A percentile compares a stretch with the other conserved stretches of the same genome.
These are phyloP conservation scores for Vireo altiloquus DNA, from an alignment of 2,113 vertebrate species.

Conservation along the genomic window DNA sequence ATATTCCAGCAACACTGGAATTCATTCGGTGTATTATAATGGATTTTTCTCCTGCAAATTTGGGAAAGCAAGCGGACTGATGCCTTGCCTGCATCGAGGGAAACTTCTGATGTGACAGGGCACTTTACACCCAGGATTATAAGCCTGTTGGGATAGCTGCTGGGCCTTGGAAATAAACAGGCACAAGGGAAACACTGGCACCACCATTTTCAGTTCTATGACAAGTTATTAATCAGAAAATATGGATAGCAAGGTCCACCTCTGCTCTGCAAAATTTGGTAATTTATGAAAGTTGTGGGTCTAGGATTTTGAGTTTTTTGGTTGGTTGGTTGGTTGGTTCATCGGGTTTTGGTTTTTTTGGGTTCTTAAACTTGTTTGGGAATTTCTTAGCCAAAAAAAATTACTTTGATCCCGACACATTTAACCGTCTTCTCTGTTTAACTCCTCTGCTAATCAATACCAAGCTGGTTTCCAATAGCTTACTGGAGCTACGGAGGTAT, in stretches of 20 bases:
- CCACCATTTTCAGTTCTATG: neutral
- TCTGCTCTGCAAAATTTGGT: neutral
- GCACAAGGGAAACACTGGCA: neutral
- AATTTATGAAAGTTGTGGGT: neutral
- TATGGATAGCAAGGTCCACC: neutral
- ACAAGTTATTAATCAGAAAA: neutral
- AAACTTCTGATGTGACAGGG: neutral
- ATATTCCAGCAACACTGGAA: neutral
- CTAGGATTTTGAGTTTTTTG: neutral
- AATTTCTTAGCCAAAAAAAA: neutral
- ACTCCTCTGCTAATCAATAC: neutral
- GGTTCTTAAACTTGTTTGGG: neutral
- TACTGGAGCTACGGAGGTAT: neutral
- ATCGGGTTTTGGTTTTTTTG: neutral
- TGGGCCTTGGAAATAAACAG: neutral
- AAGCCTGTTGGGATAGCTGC: neutral
- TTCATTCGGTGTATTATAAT: neutral
- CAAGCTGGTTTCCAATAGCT: neutral
- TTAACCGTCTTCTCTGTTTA: neutral
- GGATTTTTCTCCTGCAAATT: neutral
- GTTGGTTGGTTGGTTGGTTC: neutral
- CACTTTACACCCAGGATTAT: neutral
- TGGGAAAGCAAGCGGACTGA: neutral
- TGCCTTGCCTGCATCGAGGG: neutral
- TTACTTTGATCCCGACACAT: rapidly evolving